Conservation (phyloP, 1,140 invertebrate species). For the Pantala flavescens region DNA sequence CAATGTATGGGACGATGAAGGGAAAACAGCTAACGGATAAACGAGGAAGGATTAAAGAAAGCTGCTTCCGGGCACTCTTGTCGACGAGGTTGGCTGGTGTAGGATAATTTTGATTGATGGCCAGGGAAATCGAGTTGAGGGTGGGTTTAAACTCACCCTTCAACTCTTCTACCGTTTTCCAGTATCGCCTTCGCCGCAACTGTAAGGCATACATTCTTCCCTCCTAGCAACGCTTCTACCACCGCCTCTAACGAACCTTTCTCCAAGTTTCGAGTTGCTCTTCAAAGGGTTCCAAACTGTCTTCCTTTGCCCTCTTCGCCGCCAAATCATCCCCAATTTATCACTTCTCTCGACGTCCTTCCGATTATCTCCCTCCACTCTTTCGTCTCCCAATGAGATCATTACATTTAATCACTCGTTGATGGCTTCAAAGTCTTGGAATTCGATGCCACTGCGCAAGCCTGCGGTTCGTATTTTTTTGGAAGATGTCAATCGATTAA, state of each 20-base stretch:
- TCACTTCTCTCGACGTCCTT: background rate
- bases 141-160: background rate
- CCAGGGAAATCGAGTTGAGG: background rate
- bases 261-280: background rate
- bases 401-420: too few species aligned
- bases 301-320: background rate
- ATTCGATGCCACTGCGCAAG: too few species aligned
- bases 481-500: too few species aligned
- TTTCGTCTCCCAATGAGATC: too few species aligned
- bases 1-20: background rate
- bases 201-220: background rate
- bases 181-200: background rate
- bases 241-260: background rate
- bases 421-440: too few species aligned
- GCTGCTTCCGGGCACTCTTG: background rate
- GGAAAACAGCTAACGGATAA: background rate
- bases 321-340: too few species aligned
- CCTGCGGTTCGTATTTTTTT: too few species aligned
- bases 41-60: background rate
- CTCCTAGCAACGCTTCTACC: background rate
- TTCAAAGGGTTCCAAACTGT: background rate
- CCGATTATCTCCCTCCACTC: too few species aligned
- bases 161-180: background rate
- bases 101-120: slow-evolving; percentile 10
- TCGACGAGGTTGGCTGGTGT: background rate